Base-by-base conservation (phyloP, 2,113 vertebrate genomes). In the Daubentonia madagascariensis region DNA sequence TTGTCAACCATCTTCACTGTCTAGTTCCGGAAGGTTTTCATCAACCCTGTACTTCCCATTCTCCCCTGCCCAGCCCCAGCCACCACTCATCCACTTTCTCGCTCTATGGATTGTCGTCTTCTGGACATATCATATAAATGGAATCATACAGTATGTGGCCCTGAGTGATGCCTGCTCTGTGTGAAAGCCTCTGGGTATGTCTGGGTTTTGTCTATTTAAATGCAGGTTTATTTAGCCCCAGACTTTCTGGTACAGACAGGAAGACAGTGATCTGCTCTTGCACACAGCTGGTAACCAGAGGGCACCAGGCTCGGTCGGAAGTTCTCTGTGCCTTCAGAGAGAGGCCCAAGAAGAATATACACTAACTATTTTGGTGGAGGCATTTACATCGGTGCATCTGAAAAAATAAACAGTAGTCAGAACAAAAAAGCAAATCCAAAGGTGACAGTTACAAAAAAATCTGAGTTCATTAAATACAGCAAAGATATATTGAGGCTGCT, bases 101-200 rank as follows among this genome's bases (percentile, higher is more conserved):
- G 35, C 5, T 5, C 2, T 28, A 7, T 9, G 22, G 11, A 17
- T 10, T 10, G 8, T 13, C 63, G 30, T 25, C n/a, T 70, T 17
- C 35, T 22, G 48, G 40, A 13, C 8, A 0, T 9, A 23, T 52
- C 84, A 1, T 8, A 0, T 17, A 25, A 5, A 23, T 17, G 81
- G 50, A 28, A 16, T 28, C 48, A 8, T 4, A 4, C 28, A 3
- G 0, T 13, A 11, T 4, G 20, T 17, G 59, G 28, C 63, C 59
- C 48, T 20, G 11, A 30, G 57, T 9, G 11, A 2, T 8, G 16
- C 32, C 25, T 22, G 4, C 65, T 81, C 43, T 59, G 40, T 45
- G 32, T 12, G 5, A 35, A 30, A 72, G 65, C 43, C 75, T 59
- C 63, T 17, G 8, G 10, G 14, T 48, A 13, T 61, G 32, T 17